Evolutionary conservation across 2,113 vertebrate species (phyloP).

Genomic region (Oncorhynchus tshawytscha): DNA sequence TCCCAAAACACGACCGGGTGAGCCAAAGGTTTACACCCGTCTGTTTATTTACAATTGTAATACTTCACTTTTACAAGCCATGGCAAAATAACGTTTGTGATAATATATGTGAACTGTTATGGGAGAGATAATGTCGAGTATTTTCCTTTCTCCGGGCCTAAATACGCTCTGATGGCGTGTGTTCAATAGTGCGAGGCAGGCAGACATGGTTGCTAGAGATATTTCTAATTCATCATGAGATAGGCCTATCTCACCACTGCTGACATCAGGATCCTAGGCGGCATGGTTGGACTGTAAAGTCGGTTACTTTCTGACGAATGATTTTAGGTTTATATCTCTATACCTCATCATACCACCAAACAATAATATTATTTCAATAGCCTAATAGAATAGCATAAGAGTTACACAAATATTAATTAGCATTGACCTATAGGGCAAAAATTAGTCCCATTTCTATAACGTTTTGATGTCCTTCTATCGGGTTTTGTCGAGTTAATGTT

Average conservation of each 20-base stretch:
- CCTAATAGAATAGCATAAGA: no score
- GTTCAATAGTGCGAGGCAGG: slow-evolving; percentile 6
- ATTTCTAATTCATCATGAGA: slow-evolving; percentile 24
- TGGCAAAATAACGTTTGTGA: neutral
- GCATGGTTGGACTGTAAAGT: slow-evolving; percentile 9
- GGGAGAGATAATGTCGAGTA: neutral
- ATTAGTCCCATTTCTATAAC: no score
- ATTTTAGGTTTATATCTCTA: slow-evolving; percentile 12
- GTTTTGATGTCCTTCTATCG: no score
- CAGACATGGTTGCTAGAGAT: slow-evolving; percentile 18
- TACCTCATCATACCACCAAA: no score
- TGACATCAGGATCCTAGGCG: slow-evolving; percentile 12
- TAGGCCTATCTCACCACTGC: slow-evolving; percentile 9
- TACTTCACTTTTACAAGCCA: neutral
- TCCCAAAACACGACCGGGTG: slow-evolving; percentile 13
- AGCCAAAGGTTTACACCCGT: slow-evolving; percentile 38
- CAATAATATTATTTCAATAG: no score
- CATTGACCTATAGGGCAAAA: no score
- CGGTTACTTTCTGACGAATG: no score
- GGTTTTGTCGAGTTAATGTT: no score
- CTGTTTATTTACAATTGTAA: slow-evolving; percentile 27
- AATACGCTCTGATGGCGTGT: neutral
- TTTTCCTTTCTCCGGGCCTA: neutral
- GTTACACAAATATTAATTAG: no score
- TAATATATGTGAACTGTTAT: neutral